Evolutionary conservation across 2,113 vertebrate genomes (phyloP), one percentile per base, ranked within the genome.

Genomic region (Hyperoodon ampullatus): DNA sequence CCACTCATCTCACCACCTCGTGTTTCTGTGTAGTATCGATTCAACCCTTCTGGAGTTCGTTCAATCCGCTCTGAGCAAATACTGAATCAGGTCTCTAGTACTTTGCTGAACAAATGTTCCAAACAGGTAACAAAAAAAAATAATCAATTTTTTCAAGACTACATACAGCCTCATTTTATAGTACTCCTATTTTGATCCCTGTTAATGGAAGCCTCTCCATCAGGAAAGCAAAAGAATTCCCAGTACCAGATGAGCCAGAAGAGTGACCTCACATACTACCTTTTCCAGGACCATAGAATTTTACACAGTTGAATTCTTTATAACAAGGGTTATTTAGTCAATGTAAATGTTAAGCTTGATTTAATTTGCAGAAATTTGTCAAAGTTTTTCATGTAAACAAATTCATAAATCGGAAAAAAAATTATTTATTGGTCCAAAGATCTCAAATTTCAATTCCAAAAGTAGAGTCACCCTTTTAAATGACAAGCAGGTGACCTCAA

Each of bases 21-120:
- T 87, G 91, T 97, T 86, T 50, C 24, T 95, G 72, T 7, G 80
- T 96, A 74, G 70, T 96, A 58, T 50, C 68, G 3, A 95, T 61
- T 93, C 95, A 98, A 96, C 92, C 21, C 84, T 95, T 97, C 96
- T 96, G 83, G 97, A 91, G 30, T 42, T 86, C 13, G 8, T 44
- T 95, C 82, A 75, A 53, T 39, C 78, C 61, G 66, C 50, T 89
- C 55, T 81, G 65, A 0, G 7, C 88, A 90, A 92, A 95, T 33
- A 55, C 44, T 75, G 16, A 66, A n/a, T 47, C 26, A 68, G 21
- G 15, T 66, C 74, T 72, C 82, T 35, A 86, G 12, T 33, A 82
- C 28, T 39, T 50, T 58, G 61, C 78, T 82, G 19, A 95, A 60
- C 58, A 91, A 96, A 90, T 66, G 63, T 44, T 93, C 61, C 70